These are phyloP conservation scores for Drosophila merina DNA, from an alignment of 2,888 invertebrate species.

Conservation along the genomic window DNA sequence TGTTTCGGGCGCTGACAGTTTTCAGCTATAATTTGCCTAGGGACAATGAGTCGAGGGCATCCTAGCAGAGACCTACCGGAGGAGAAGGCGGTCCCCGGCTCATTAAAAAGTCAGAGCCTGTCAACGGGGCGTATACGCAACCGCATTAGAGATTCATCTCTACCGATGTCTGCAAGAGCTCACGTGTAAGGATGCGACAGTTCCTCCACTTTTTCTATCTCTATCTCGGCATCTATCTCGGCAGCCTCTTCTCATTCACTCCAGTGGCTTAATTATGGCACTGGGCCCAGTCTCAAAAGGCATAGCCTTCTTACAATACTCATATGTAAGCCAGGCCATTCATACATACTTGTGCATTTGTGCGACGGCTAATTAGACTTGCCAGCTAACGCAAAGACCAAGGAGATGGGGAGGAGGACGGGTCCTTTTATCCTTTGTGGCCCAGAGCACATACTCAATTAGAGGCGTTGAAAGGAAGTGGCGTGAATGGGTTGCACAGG, in stretches of 20 bases:
- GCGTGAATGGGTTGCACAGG: not conserved
- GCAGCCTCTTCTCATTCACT: conserved; percentile 18
- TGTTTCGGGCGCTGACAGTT: conserved; percentile 56
- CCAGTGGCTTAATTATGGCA: conserved; percentile 68
- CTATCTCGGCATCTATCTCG: conserved; percentile 5
- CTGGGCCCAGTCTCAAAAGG: conserved; percentile 27
- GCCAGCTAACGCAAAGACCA: conserved; percentile 65
- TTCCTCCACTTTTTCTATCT: not conserved
- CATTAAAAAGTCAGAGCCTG: conserved; percentile 72
- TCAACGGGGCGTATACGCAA: conserved; percentile 61
- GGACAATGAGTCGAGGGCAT: conserved; percentile 17
- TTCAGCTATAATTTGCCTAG: conserved; percentile 55
- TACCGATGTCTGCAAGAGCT: conserved; percentile 14
- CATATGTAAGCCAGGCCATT: conserved; percentile 14
- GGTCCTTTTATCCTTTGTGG: conserved; percentile 19
- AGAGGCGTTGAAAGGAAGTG: conserved; percentile 29
- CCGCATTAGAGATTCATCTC: conserved; percentile 35
- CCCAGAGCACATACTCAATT: conserved; percentile 54
- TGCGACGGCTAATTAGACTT: conserved; percentile 72
- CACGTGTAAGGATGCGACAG: no score
- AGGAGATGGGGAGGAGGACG: conserved; percentile 13
- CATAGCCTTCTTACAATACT: conserved; percentile 15
- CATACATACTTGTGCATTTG: conserved; percentile 52
- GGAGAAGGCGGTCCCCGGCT: conserved; percentile 35
- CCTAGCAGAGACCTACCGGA: not conserved